Conservation (phyloP, 2,888 invertebrate species). For the Parapristionchus giblindavisi region DNA sequence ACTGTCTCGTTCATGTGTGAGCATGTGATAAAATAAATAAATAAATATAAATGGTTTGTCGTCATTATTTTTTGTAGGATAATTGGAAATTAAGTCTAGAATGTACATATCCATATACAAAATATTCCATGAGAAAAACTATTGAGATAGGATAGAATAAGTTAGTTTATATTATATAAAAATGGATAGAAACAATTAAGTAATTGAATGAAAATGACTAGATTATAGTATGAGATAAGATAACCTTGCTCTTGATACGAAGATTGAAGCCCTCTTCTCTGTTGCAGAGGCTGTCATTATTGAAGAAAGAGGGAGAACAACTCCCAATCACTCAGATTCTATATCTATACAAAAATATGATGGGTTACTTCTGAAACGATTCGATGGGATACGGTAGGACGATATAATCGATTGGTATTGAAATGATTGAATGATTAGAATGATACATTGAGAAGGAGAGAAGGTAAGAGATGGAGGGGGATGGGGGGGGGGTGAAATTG, state of each 20-base stretch:
- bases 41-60: too few relatives aligned
- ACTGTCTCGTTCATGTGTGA: too few relatives aligned
- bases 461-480: background rate
- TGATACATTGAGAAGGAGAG: background rate
- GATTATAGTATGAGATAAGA: background rate
- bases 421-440: background rate
- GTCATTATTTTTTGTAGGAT: too few relatives aligned
- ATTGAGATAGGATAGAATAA: too few relatives aligned
- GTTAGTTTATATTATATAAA: too few relatives aligned
- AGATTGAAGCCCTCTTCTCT: background rate
- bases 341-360: background rate
- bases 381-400: constrained; percentile 14
- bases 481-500: background rate
- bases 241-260: constrained; percentile 22
- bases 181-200: too few relatives aligned
- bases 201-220: background rate
- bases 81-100: too few relatives aligned
- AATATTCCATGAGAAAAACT: too few relatives aligned
- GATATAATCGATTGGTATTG: background rate
- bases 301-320: background rate
- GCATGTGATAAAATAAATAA: too few relatives aligned
- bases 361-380: background rate
- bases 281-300: constrained; percentile 16
- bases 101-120: too few relatives aligned
- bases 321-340: background rate